Percentiles rank a stretch among this genome's conserved stretches.
These are phyloP conservation scores for Cotesia vestalis DNA, from an alignment of 1,140 invertebrate genomes.

Conservation along the genomic window DNA sequence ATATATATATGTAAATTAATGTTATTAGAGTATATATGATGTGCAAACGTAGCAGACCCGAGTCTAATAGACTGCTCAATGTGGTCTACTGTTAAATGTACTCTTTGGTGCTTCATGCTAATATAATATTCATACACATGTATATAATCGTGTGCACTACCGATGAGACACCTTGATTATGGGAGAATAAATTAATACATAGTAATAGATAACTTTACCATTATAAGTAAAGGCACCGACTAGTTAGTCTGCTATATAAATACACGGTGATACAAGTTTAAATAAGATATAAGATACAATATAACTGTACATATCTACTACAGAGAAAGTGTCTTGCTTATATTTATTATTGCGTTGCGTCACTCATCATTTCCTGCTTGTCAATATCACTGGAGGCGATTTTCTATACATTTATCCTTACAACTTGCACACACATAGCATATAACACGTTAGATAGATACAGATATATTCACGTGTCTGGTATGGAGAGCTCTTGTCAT, in stretches of 20 bases:
- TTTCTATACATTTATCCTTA: background rate
- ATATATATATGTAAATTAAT: no score
- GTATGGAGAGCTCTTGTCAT: no score
- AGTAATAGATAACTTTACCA: background rate
- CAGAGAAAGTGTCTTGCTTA: constrained; percentile 5
- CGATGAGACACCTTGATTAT: constrained; percentile 10
- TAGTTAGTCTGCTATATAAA: background rate
- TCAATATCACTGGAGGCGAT: constrained; percentile 26
- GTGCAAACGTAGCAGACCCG: no score
- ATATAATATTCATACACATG: background rate
- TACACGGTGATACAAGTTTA: background rate
- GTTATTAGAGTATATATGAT: no score
- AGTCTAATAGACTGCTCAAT: no score
- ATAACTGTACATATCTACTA: background rate
- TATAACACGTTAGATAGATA: background rate
- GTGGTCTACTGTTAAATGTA: background rate
- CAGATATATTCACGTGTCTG: constrained; percentile 1
- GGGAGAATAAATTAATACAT: constrained; percentile 27
- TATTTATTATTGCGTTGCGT: constrained; percentile 8
- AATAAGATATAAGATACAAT: background rate
- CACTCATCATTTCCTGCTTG: constrained; percentile 31
- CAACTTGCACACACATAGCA: no score
- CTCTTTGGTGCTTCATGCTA: constrained; percentile 11
- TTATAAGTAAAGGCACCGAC: no score
- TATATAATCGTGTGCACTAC: background rate